A percentile compares a stretch with the other conserved stretches of the same genome.
Evolutionary conservation across 1,140 invertebrate species (phyloP).

Genomic region (Bombus consobrinus): DNA sequence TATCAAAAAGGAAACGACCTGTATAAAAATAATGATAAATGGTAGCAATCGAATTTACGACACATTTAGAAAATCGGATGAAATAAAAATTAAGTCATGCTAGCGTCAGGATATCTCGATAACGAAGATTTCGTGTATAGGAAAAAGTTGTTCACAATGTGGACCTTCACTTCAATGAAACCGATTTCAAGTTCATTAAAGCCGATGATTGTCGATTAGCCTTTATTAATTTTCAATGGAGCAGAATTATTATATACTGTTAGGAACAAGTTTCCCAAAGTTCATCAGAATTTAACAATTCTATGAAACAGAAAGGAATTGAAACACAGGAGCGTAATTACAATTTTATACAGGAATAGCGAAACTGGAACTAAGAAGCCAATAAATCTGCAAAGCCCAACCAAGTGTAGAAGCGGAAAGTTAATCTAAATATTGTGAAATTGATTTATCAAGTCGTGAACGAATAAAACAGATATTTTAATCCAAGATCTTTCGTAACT

Average conservation of each 20-base stretch:
- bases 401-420: not conserved
- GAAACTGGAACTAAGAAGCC: not conserved
- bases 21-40: too few relatives aligned
- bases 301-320: not conserved
- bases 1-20: too few relatives aligned
- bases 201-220: too few relatives aligned
- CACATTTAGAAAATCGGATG: too few relatives aligned
- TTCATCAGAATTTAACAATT: not conserved
- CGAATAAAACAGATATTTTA: not conserved
- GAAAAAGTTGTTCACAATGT: too few relatives aligned
- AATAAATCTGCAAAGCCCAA: slow-evolving; percentile 10
- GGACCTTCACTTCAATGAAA: too few relatives aligned
- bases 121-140: too few relatives aligned
- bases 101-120: too few relatives aligned
- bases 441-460: not conserved
- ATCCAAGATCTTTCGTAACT: not conserved
- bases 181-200: too few relatives aligned
- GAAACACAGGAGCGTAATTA: slow-evolving; percentile 3
- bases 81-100: too few relatives aligned
- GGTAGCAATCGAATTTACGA: too few relatives aligned
- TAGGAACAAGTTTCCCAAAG: not conserved
- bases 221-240: not conserved
- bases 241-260: not conserved
- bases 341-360: not conserved
- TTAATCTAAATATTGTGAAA: slow-evolving; percentile 4